Conservation (phyloP, 2,888 invertebrate genomes). For the Glaucopsyche alexis region DNA sequence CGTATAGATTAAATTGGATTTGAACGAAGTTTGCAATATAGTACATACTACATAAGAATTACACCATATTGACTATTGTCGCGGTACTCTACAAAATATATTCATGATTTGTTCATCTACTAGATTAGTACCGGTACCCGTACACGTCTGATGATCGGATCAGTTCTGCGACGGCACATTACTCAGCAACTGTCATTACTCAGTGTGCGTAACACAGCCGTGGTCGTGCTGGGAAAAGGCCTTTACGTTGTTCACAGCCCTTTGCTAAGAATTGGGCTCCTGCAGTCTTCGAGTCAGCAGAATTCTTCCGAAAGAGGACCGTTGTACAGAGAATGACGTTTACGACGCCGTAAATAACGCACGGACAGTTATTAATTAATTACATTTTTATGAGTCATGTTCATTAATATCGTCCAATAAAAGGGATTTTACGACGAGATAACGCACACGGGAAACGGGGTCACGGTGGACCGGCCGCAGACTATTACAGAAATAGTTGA, state of each 20-base stretch:
- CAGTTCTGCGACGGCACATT: background rate
- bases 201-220: background rate
- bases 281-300: background rate
- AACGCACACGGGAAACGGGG: conserved; percentile 7
- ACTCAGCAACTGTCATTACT: background rate
- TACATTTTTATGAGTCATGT: background rate
- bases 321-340: background rate
- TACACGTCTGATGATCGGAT: background rate
- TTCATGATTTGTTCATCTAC: background rate
- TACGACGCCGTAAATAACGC: background rate
- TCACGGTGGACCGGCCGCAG: background rate
- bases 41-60: too few relatives aligned
- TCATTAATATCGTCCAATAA: background rate
- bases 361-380: conserved; percentile 2
- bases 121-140: background rate
- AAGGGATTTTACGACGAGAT: conserved; percentile 19
- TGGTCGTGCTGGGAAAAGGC: background rate
- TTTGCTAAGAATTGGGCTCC: too few relatives aligned
- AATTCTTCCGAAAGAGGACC: background rate
- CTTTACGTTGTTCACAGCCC: too few relatives aligned
- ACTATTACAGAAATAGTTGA: background rate
- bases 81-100: background rate
- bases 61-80: too few relatives aligned
- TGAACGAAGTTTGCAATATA: too few relatives aligned
- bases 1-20: too few relatives aligned